Evolutionary conservation across 2,888 invertebrate species (phyloP).

Genomic region (Mayetiola destructor): DNA sequence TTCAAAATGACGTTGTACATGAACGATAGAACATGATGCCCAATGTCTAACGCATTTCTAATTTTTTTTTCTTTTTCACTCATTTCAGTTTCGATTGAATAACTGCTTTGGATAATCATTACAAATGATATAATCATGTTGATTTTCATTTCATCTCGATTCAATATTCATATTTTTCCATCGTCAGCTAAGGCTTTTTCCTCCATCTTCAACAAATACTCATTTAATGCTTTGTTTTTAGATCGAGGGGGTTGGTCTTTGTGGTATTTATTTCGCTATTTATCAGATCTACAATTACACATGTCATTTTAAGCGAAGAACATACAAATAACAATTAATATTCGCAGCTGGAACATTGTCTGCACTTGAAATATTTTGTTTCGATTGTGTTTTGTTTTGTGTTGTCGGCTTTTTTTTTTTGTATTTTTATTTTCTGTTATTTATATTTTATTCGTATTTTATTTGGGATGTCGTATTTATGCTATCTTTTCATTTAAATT

Average conservation of each 20-base stretch:
- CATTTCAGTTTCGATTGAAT: background rate
- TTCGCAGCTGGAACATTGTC: slow-evolving; percentile 19
- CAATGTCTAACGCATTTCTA: no score
- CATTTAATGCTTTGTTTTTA: background rate
- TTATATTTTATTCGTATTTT: no score
- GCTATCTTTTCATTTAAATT: no score
- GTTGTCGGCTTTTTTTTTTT: background rate
- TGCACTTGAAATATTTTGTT: slow-evolving; percentile 16
- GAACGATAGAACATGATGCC: no score
- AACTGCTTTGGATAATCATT: background rate
- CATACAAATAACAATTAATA: slow-evolving; percentile 19
- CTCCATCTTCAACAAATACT: no score
- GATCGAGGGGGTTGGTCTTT: background rate
- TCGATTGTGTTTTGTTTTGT: background rate
- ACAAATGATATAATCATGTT: slow-evolving; percentile 1
- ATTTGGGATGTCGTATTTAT: no score
- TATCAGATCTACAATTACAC: slow-evolving; percentile 6
- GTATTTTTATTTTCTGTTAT: no score
- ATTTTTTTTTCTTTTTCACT: no score
- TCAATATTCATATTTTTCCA: no score
- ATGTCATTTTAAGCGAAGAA: background rate
- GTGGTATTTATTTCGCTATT: background rate
- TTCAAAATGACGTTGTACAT: no score
- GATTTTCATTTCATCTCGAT: no score
- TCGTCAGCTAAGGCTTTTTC: no score